Base-by-base conservation (phyloP, 2,888 invertebrate genomes). In the Alviniconcha strummeri region DNA sequence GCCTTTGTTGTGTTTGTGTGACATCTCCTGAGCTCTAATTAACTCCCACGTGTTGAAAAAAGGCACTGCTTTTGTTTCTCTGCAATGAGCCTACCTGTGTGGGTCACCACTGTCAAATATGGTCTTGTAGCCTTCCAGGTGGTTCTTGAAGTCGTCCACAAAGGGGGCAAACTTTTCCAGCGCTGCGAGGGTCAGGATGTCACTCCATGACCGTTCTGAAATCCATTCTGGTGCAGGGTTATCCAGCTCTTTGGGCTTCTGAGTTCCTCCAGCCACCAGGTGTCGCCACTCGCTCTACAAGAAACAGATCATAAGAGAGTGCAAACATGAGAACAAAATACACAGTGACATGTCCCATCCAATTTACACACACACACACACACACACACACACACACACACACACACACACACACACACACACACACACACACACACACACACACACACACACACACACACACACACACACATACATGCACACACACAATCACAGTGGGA, bases 141-240 rank as follows among this genome's bases (percentile, higher is more conserved):
- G 92, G 0, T 93, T 89, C 0, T 91, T 86, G 91, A 97, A 97
- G 17, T 95, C 95, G 0, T 94, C 89, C 0, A 96, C 95, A 88
- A 94, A 91, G 17, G 87, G 86, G 60, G 88, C 87, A 88, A 93
- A 94, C 69, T 89, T 90, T 15, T 89, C 87, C 57, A 94, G 87
- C 13, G 90, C 87, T 15, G 89, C 90, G 7, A 93, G 85, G 11
- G 92, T 93, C n/a, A 93, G 90, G 82, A 94, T 91, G 57, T 94
- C 94, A 81, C 89, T 90, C 94, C 94, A 94, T 4, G 93, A 92
- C 67, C 93, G 86, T 6, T 88, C 90, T 0, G 94, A 92, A 54
- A 94, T 83, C 94, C 94, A 94, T 52, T 93, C 92, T 1, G 92
- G 90, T 15, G 93, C 90, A 7, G 94, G 94, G 85, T 94, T 94